phyloP scores from a whole-genome alignment of 2,888 invertebrate species.

The Eurytoma californica region DNA sequence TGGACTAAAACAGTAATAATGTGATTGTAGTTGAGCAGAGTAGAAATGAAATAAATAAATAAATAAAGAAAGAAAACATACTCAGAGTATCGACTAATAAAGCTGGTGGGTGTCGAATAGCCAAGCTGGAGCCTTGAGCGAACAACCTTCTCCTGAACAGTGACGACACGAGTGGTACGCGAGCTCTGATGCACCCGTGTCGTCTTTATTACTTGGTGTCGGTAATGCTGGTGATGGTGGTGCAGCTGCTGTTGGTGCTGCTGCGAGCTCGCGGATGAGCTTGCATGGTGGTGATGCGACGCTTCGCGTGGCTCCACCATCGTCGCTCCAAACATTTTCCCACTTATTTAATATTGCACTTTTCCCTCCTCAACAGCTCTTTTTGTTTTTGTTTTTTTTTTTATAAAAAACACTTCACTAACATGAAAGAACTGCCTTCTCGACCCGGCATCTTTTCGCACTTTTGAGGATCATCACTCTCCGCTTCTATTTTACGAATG shows the following conservation, averaged over 20 bases:
- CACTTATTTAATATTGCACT: no score
- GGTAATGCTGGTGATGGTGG: conserved; percentile 67
- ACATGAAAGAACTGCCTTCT: neutral
- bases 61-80: conserved; percentile 17
- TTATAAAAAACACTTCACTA: conserved; percentile 1
- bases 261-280: conserved; percentile 10
- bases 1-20: no score
- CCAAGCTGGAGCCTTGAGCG: conserved; percentile 73
- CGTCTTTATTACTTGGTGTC: conserved; percentile 71
- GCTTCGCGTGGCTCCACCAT: conserved; percentile 49
- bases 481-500: neutral
- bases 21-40: neutral
- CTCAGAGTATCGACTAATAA: conserved; percentile 71
- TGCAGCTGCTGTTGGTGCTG: conserved; percentile 61
- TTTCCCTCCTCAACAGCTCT: neutral
- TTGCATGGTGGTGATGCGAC: conserved; percentile 22
- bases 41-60: neutral
- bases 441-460: conserved; percentile 1
- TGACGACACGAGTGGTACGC: conserved; percentile 66
- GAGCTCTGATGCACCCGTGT: conserved; percentile 72
- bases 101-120: conserved; percentile 73
- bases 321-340: conserved; percentile 48
- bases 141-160: conserved; percentile 73
- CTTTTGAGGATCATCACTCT: neutral
- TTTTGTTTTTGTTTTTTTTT: neutral